phyloP scores from a whole-genome alignment of 2,888 invertebrate genomes.

The Venusia cambrica region DNA sequence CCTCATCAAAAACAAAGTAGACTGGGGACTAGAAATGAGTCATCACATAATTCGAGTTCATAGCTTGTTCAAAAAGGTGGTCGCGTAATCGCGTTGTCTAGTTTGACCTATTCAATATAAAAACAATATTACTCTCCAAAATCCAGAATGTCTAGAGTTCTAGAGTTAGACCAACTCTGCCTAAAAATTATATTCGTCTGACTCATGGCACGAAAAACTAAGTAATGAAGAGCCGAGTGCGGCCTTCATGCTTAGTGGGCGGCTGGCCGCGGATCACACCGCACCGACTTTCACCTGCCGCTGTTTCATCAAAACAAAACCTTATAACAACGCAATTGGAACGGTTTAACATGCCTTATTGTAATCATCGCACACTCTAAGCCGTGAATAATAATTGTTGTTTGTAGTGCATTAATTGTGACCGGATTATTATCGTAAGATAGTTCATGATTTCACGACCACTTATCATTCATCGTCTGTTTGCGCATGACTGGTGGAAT shows the following conservation, averaged over 20 bases:
- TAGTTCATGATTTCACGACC: constrained; percentile 31
- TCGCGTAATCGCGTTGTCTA: neutral
- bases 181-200: constrained; percentile 29
- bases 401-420: constrained; percentile 24
- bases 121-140: neutral
- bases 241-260: constrained; percentile 74
- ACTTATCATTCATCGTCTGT: constrained; percentile 40
- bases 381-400: constrained; percentile 16
- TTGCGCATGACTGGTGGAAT: constrained; percentile 48
- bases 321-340: constrained; percentile 26
- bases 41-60: constrained; percentile 1
- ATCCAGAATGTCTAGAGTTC: neutral
- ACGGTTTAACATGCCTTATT: constrained; percentile 21
- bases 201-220: constrained; percentile 30
- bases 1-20: constrained; percentile 7
- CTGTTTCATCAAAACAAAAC: constrained; percentile 54
- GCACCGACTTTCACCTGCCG: constrained; percentile 62
- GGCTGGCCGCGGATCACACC: constrained; percentile 53
- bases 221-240: constrained; percentile 41
- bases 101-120: neutral
- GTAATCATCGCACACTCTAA: constrained; percentile 21
- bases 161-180: no score
- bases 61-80: neutral
- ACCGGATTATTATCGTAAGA: constrained; percentile 28
- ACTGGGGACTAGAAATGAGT: constrained; percentile 5